phyloP scores from a whole-genome alignment of 2,113 vertebrate species.

The Triplophysa rosa region DNA sequence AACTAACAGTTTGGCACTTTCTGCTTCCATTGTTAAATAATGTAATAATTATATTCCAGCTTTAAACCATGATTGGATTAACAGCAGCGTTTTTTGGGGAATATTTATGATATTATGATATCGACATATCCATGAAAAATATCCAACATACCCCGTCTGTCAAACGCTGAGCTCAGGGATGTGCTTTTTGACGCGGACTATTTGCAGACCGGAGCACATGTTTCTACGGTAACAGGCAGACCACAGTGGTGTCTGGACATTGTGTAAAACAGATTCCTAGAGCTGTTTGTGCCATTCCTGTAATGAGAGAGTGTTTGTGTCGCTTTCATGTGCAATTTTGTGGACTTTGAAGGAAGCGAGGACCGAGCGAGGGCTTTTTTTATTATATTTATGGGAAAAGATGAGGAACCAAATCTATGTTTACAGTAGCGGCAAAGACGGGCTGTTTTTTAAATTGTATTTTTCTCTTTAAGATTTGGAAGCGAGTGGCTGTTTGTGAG shows the following conservation, averaged over 20 bases:
- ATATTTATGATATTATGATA: too few species aligned
- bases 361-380: constrained; percentile 45
- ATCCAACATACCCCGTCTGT: not conserved
- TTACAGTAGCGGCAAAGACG: constrained; percentile 51
- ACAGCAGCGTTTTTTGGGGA: too few species aligned
- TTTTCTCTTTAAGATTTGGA: constrained; percentile 68
- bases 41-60: too few species aligned
- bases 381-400: constrained; percentile 50
- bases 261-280: constrained; percentile 47
- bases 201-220: constrained; percentile 58
- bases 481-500: constrained; percentile 73
- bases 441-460: constrained; percentile 53
- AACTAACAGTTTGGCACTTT: not conserved
- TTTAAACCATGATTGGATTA: too few species aligned
- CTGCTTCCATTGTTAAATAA: not conserved
- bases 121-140: too few species aligned
- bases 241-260: constrained; percentile 48
- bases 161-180: not conserved
- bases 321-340: not conserved
- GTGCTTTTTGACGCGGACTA: constrained; percentile 60
- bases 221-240: constrained; percentile 66
- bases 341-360: constrained; percentile 2
- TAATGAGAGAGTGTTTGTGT: constrained; percentile 40
- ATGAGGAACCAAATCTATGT: constrained; percentile 52
- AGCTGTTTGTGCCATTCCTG: constrained; percentile 50